Evolutionary conservation across 2,888 invertebrate species (phyloP).

Genomic region (Imbricaverruca yamaguchii): DNA sequence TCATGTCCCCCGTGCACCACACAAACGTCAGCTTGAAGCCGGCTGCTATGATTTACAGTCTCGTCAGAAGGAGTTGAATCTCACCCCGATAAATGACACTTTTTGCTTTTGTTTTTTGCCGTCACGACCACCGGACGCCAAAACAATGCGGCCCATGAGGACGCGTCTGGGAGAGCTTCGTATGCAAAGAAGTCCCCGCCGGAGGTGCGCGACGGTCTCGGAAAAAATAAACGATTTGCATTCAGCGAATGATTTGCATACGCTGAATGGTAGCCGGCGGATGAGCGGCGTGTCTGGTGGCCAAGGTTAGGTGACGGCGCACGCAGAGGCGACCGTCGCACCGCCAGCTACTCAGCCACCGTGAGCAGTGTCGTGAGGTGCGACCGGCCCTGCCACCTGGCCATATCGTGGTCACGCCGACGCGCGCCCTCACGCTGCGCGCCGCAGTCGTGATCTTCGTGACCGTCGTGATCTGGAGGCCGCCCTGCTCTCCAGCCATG

Average conservation of each 20-base stretch:
- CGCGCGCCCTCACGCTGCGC: too few species aligned
- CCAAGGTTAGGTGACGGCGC: background rate
- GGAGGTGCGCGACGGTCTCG: background rate
- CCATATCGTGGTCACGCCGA: too few species aligned
- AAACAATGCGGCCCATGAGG: background rate
- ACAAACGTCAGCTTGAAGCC: background rate
- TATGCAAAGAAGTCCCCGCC: background rate
- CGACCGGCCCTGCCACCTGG: too few species aligned
- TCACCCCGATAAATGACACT: background rate
- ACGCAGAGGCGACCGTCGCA: too few species aligned
- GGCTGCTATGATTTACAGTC: background rate
- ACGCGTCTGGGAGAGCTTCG: background rate
- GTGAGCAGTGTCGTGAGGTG: too few species aligned
- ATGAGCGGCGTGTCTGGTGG: background rate
- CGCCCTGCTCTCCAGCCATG: too few species aligned
- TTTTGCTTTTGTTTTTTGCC: background rate
- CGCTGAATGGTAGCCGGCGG: background rate
- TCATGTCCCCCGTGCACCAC: too few species aligned
- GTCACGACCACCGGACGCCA: background rate
- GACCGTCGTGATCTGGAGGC: too few species aligned
- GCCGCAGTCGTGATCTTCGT: too few species aligned
- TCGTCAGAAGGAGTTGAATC: background rate
- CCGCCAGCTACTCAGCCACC: too few species aligned
- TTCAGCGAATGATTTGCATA: slow-evolving; percentile 19
- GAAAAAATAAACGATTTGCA: slow-evolving; percentile 13